phyloP scores from a whole-genome alignment of 2,888 invertebrate species.

The Nephrotoma flavescens region DNA sequence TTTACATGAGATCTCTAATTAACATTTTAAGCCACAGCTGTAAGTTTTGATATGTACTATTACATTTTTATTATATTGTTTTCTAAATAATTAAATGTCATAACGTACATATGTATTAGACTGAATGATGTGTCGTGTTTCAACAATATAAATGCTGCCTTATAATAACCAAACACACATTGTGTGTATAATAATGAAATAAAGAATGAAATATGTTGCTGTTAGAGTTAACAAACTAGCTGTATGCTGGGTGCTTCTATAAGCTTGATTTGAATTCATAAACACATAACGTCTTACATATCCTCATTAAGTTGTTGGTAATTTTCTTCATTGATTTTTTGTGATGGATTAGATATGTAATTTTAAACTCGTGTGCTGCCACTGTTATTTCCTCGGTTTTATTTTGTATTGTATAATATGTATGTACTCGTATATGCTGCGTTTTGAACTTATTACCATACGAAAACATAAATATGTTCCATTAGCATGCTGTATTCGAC shows the following conservation, averaged over 20 bases:
- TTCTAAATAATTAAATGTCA: not conserved
- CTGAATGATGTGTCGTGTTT: not conserved
- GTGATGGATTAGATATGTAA: not conserved
- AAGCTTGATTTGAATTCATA: not conserved
- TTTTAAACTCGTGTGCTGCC: not conserved
- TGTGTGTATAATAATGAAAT: not conserved
- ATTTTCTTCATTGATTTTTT: not conserved
- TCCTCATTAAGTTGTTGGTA: not conserved
- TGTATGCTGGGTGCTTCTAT: not conserved
- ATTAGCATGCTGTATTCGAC: too few species aligned
- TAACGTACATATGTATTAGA: not conserved
- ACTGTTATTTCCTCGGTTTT: not conserved
- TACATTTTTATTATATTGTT: not conserved
- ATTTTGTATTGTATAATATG: not conserved
- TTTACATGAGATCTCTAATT: not conserved
- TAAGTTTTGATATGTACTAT: not conserved
- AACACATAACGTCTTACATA: not conserved
- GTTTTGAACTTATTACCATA: not conserved
- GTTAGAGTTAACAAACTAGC: not conserved
- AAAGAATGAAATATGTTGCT: not conserved
- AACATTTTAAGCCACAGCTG: not conserved
- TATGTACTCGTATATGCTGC: not conserved
- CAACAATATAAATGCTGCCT: not conserved
- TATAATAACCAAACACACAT: not conserved
- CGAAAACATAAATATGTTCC: too few species aligned